Evolutionary conservation across 2,888 invertebrate genomes (phyloP).

Genomic region (Pycnomerus fuliginosus): DNA sequence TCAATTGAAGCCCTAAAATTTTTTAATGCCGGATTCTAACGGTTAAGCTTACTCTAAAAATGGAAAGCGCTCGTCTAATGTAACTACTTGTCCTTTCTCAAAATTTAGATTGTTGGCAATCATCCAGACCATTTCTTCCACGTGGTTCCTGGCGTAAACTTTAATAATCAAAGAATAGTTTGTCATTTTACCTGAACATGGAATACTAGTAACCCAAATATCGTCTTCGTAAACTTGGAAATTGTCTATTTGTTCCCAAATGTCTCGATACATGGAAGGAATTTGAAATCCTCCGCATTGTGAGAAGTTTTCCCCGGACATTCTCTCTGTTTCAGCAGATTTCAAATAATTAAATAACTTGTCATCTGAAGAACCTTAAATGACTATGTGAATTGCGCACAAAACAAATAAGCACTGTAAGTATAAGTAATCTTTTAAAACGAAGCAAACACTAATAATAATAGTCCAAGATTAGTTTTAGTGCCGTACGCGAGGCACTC

Average conservation of each 20-base stretch:
- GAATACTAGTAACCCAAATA: conserved; percentile 59
- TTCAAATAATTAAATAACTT: too few relatives aligned
- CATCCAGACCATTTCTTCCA: conserved; percentile 76
- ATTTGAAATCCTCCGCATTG: too few relatives aligned
- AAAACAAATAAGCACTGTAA: too few relatives aligned
- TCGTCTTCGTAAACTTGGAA: conserved; percentile 56
- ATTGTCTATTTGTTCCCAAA: conserved; percentile 51
- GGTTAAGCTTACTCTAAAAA: conserved; percentile 65
- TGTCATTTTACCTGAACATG: conserved; percentile 59
- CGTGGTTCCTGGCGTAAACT: conserved; percentile 74
- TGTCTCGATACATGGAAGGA: conserved; percentile 49
- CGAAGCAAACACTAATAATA: too few relatives aligned
- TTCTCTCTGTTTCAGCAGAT: too few relatives aligned
- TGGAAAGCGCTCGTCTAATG: conserved; percentile 64
- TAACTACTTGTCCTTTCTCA: conserved; percentile 55
- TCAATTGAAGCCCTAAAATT: conserved; percentile 34
- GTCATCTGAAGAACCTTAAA: too few relatives aligned
- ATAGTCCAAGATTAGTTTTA: too few relatives aligned
- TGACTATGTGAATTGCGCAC: too few relatives aligned
- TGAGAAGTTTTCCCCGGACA: too few relatives aligned
- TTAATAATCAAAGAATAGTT: neutral
- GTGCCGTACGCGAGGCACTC: too few relatives aligned
- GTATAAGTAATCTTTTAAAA: too few relatives aligned
- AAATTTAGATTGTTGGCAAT: conserved; percentile 64
- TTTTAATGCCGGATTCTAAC: conserved; percentile 4